Evolutionary conservation across 2,113 vertebrate genomes (phyloP), one percentile per base, ranked within the genome.

Genomic region (Carettochelys insculpta): DNA sequence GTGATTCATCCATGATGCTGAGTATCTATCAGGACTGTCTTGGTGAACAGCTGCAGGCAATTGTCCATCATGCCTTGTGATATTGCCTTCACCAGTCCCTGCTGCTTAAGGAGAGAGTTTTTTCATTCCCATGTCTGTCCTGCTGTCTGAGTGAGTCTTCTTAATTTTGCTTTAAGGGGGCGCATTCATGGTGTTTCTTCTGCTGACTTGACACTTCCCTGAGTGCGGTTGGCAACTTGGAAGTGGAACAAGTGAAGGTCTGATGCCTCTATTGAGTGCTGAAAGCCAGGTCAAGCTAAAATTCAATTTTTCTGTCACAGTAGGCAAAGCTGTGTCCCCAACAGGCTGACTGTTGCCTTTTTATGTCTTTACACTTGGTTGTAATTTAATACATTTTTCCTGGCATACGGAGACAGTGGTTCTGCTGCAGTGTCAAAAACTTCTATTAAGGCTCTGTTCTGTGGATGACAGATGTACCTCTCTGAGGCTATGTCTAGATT

Each of bases 261-360:
- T 5, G 5, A 5, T 38, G 20, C 52, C 52, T 88, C 47, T 4
- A 5, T 13, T 80, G 24, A 75, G 71, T 27, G 29, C 53, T 65
- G n/a, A 51, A 83, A 87, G 14, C 12, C 52, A 45, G 91, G 29
- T 4, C 20, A 31, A 31, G 54, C 29, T 6, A 34, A 34, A 27
- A 31, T 4, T 48, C 17, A 24, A 4, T 5, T 78, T 86, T 77
- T 51, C 16, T 34, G 19, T 54, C 58, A 2, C 61, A 9, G 14
- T 3, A 3, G 43, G 20, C 34, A 45, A 47, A 38, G 17, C 17
- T 43, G 16, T 11, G 2, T 17, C 2, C 20, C 5, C 47, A 17
- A 2, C 27, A 20, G 20, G 12, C 1, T 1, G 1, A 6, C 0
- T 1, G 6, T 17, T 58, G 38, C 38, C 5, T 13, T 1, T 27